Evolutionary conservation across 2,888 invertebrate genomes (phyloP).

Genomic region (Andrena camellia): DNA sequence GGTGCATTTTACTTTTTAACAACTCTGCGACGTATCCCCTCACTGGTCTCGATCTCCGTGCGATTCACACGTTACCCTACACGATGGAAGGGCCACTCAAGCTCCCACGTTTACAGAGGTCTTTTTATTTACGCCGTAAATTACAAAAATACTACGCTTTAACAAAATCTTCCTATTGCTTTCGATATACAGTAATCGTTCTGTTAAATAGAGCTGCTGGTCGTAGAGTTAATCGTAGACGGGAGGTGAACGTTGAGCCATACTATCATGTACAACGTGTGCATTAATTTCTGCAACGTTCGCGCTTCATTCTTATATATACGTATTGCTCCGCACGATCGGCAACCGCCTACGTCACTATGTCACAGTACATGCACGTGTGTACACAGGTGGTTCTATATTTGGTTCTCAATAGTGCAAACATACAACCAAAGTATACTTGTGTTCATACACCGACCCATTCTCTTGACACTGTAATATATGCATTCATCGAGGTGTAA

Average conservation of each 20-base stretch:
- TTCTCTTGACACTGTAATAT: slow-evolving; percentile 10
- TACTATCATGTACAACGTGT: slow-evolving; percentile 14
- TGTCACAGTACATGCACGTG: slow-evolving; percentile 19
- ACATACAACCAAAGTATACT: slow-evolving; percentile 42
- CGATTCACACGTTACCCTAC: background rate
- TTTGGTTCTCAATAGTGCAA: slow-evolving; percentile 35
- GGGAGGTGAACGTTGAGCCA: background rate
- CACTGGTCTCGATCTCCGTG: slow-evolving; percentile 6
- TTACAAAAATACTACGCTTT: slow-evolving; percentile 51
- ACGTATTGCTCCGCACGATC: slow-evolving; percentile 24
- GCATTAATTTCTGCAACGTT: background rate
- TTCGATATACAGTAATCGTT: background rate
- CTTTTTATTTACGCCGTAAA: slow-evolving; percentile 35
- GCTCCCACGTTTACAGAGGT: background rate
- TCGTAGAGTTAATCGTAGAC: background rate
- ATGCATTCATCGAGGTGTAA: slow-evolving; percentile 19
- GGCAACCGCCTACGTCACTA: slow-evolving; percentile 14
- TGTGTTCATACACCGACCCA: slow-evolving; percentile 16
- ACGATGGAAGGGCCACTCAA: background rate
- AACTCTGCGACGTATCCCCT: slow-evolving; percentile 21
- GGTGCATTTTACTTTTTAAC: slow-evolving; percentile 41
- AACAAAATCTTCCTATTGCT: slow-evolving; percentile 15
- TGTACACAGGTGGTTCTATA: slow-evolving; percentile 24
- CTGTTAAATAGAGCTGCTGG: background rate
- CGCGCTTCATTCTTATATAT: slow-evolving; percentile 16